Base-by-base conservation (phyloP, 2,888 invertebrate species). In the Julus scandinavius region DNA sequence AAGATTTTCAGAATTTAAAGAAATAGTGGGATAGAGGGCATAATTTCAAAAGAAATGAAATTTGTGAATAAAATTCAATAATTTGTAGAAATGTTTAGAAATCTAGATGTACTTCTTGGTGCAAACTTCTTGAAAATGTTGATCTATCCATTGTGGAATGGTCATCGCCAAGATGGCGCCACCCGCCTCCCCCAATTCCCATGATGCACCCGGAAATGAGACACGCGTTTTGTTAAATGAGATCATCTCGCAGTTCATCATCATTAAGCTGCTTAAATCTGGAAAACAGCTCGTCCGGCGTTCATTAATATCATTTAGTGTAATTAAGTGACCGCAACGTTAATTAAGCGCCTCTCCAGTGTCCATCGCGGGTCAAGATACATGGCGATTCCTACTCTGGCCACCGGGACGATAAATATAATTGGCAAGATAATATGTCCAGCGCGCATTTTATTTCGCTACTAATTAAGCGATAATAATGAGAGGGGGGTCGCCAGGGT, bases 191-290 rank as follows among this genome's bases (percentile, higher is more conserved):
- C 54, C 15, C 54, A 54, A 54, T 54, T 54, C 54, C 54, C 54
- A 17, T 11, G 54, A 54, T 54, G 54, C 54, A 54, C 11, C 54
- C 54, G 54, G 54, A 54, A 54, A 54, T 54, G 45, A 17, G 54
- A 54, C 54, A 54, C 54, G n/a, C 63, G n/a, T 63, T 63, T n/a
- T n/a, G 63, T n/a, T 63, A 63, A 63, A 63, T n/a, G 63, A 63
- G 63, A 63, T 63, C 63, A 63, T 85, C 85, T 29, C 41, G 85
- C 85, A 85, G 85, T 85, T 85, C 85, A 85, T 85, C 45, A 85
- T 85, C 85, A 45, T 85, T 85, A 85, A 85, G 85, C 38, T 15
- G 85, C 45, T 85, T 85, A 85, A 85, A 40, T 17, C 85, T 45
- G 41, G 40, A 45, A 45, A 45, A 85, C 15, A 83, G 84, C 84